Base-by-base conservation (phyloP, 1,140 invertebrate genomes). In the Phymastichus coffea region DNA sequence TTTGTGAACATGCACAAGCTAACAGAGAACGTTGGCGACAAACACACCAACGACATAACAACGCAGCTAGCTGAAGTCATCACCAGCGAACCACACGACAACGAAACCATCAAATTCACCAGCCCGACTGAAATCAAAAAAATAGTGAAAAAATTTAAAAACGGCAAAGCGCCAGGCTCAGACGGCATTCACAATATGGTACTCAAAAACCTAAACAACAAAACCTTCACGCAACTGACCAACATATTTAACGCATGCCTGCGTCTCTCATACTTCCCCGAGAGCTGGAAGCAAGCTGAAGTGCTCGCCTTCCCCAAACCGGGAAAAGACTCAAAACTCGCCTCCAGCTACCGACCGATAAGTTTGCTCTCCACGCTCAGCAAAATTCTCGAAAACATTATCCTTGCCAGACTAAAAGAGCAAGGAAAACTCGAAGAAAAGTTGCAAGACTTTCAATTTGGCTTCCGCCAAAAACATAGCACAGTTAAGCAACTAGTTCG, bases 301-400 rank as follows among this genome's bases (percentile, higher is more conserved):
- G 60, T 79, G 6, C 66, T 78, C 10, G 61, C 71, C 0, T 72
- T 81, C 22, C 68, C 49, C 1, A 80, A 81, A 67, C 69, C 72
- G 2, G 67, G 69, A 6, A 80, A 82, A 68, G 44, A 69, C 22
- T 38, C 47, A 19, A 52, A 35, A 14, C 28, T 38, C 8, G 60
- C 70, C 1, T 14, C 14, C 14, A 71, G 52, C 37, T 75, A 76
- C 44, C 61, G 74, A 23, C 75, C 74, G 15, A 78, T 76, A 15
- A 68, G 66, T 47, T 60, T 76, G 0, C 66, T 76, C 6, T 41
- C 55, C 15, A 63, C 58, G 3, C 12, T 74, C 1, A 65, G 63
- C 14, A 76, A 77, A 65, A 22, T 75, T 14, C 40, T 69, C 1
- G 75, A 76, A 66, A 69, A 20, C 28, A 46, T 69, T 0, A 60